Evolutionary conservation across 1,140 invertebrate species (phyloP), one percentile per base, ranked within the genome.

Genomic region (Atta colombica): DNA sequence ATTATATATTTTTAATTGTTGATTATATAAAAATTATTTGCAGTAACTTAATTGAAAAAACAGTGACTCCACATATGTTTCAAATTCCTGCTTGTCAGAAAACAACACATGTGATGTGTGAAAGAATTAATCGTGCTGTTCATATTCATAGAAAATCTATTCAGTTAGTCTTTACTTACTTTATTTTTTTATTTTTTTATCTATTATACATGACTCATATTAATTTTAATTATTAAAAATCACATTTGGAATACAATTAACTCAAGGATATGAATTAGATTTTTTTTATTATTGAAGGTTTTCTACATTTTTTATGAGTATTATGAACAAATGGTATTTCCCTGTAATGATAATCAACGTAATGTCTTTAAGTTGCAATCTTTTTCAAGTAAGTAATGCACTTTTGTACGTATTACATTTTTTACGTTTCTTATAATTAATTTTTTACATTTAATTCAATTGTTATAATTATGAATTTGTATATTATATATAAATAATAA

Each of bases 71-170:
- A 10, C 8, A 45, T 10, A 45, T 8, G 0, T 1, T 45, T 45
- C 39, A 45, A 45, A 45, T 45, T 45, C 10, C 8, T 10, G 8
- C 39, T 45, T 6, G 25, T 31, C 63, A 18, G 1, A 45, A 14
- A 69, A 14, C 5, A 77, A 14, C 5, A 45, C 8, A 45, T 7
- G 39, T 45, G 10, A 68, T 80, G 63, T 69, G 55, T 25, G 63
- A 21, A 0, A 28, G 49, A 2, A 77, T 77, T 77, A 16, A 16
- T 77, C 72, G 63, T 18, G 84, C 72, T 14, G 51, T 77, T 14
- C 3, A 45, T 10, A 45, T 58, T 1, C 84, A 77, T 12, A 63
- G 39, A 51, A 77, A 31, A 49, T 8, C n/a, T 58, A 69, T 85
- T 3, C 10, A 25, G 84, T 85, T 31, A 58, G 72, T n/a, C 3